These are phyloP conservation scores for Micronycteris hirsuta DNA, from an alignment of 2,113 vertebrate genomes.

Conservation along the genomic window DNA sequence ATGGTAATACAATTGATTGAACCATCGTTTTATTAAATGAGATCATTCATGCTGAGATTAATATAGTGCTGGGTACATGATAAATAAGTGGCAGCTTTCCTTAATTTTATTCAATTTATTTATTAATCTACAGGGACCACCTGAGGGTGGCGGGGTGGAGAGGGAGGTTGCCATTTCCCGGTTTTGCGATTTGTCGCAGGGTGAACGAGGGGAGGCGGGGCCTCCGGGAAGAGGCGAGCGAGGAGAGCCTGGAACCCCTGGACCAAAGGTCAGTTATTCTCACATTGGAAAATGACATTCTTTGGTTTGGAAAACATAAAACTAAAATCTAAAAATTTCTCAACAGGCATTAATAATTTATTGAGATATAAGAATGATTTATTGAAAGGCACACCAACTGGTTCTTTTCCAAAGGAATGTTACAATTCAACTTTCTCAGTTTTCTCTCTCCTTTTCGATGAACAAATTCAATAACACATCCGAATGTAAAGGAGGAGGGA, in stretches of 20 bases:
- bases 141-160: accelerated
- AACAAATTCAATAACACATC: neutral
- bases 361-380: neutral
- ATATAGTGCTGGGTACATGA: neutral
- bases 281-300: neutral
- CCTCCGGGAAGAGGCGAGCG: constrained; percentile 91
- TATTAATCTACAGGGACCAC: neutral
- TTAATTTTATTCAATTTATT: neutral
- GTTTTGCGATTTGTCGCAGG: constrained; percentile 80
- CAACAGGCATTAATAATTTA: constrained; percentile 19
- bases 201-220: constrained; percentile 92
- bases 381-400: neutral
- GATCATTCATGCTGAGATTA: neutral
- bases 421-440: neutral
- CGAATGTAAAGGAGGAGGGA: neutral
- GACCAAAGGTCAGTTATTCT: constrained; percentile 89
- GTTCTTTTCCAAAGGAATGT: neutral
- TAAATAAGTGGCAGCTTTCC: neutral
- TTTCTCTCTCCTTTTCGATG: neutral
- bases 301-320: constrained; percentile 8
- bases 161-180: neutral
- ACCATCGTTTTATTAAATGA: neutral
- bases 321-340: constrained; percentile 8
- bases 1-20: neutral
- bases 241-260: constrained; percentile 88